Percentiles rank a stretch among this genome's conserved stretches.
Evolutionary conservation across 2,888 invertebrate species (phyloP).

Genomic region (Hypomecis punctinalis): DNA sequence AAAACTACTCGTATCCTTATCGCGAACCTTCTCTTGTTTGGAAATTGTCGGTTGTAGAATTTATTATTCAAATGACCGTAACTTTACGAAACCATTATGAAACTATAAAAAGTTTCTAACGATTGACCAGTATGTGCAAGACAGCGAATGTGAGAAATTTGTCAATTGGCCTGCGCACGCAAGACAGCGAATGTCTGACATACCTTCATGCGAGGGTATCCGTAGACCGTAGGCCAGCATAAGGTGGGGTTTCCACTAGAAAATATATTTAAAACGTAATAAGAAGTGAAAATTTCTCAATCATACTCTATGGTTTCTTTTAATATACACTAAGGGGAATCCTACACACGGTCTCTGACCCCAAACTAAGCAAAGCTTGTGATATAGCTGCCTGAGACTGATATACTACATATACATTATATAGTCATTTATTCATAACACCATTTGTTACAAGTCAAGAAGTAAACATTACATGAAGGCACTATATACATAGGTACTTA

Average conservation of each 20-base stretch:
- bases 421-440: no score
- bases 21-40: no score
- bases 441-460: no score
- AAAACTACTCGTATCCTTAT: no score
- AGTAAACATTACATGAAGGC: no score
- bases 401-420: no score
- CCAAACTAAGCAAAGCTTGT: no score
- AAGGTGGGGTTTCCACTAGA: neutral
- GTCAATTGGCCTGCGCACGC: slow-evolving; percentile 36
- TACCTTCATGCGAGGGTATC: slow-evolving; percentile 58
- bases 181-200: slow-evolving; percentile 43
- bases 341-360: no score
- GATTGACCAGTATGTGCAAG: slow-evolving; percentile 20
- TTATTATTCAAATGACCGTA: neutral
- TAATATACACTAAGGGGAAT: no score
- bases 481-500: no score
- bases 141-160: slow-evolving; percentile 28
- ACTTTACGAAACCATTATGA: neutral
- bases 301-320: no score
- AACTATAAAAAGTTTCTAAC: slow-evolving; percentile 8
- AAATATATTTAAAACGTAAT: neutral
- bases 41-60: neutral
- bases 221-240: slow-evolving; percentile 1
- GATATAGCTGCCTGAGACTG: no score
- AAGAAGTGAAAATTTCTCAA: neutral